A percentile compares a stretch with the other conserved stretches of the same genome.
These are phyloP conservation scores for Drosophila lacicola DNA, from an alignment of 2,888 invertebrate species.

Conservation along the genomic window DNA sequence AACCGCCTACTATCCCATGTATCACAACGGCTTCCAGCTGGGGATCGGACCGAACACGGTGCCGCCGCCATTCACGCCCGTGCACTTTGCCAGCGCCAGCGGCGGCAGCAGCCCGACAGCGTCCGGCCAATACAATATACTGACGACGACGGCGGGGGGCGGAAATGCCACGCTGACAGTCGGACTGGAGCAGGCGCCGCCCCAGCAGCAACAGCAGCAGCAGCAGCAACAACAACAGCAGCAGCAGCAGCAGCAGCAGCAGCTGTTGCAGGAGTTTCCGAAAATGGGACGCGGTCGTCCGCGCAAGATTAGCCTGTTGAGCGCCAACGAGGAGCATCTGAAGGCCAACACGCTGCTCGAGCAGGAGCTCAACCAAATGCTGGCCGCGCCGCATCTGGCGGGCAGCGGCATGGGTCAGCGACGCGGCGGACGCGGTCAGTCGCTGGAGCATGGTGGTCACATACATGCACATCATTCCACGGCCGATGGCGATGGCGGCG, in stretches of 20 bases:
- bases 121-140: constrained; percentile 64
- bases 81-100: constrained; percentile 82
- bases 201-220: constrained; percentile 77
- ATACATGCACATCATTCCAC: constrained; percentile 82
- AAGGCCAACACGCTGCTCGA: constrained; percentile 84
- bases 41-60: constrained; percentile 84
- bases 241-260: constrained; percentile 62
- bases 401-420: constrained; percentile 43
- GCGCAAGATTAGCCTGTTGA: constrained; percentile 73
- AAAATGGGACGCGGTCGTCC: constrained; percentile 85
- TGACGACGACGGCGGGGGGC: constrained; percentile 62
- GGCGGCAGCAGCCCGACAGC: constrained; percentile 62
- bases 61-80: constrained; percentile 84
- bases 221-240: constrained; percentile 67
- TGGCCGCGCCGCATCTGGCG: constrained; percentile 67
- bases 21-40: constrained; percentile 85
- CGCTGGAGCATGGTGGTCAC: constrained; percentile 39
- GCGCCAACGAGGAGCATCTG: constrained; percentile 73
- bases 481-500: constrained; percentile 55
- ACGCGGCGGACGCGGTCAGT: constrained; percentile 78
- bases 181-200: constrained; percentile 40
- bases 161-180: constrained; percentile 65
- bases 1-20: constrained; percentile 84
- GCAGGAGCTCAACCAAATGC: constrained; percentile 84
- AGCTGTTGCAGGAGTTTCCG: constrained; percentile 83